phyloP scores from a whole-genome alignment of 2,113 vertebrate genomes.

The Myiozetetes cayanensis region DNA sequence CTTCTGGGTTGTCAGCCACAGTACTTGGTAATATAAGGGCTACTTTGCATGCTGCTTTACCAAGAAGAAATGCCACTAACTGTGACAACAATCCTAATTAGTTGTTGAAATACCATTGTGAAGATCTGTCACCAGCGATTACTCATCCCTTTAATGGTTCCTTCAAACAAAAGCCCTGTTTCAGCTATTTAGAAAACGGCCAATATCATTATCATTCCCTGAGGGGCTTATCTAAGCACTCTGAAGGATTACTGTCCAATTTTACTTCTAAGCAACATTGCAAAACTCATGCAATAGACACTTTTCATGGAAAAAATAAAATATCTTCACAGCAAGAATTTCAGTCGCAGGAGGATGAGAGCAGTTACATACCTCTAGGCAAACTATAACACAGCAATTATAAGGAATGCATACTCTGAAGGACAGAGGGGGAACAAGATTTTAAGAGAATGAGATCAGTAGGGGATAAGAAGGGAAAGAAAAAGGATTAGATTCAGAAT shows the following conservation, averaged over 20 bases:
- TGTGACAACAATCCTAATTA: slow-evolving; percentile 65
- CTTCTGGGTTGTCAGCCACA: not conserved
- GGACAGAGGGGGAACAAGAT: not conserved
- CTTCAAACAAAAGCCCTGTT: slow-evolving; percentile 50
- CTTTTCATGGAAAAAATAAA: slow-evolving; percentile 7
- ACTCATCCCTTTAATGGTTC: slow-evolving; percentile 54
- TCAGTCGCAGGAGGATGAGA: not conserved
- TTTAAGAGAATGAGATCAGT: not conserved
- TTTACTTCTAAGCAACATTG: slow-evolving; percentile 36
- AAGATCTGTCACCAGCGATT: slow-evolving; percentile 59
- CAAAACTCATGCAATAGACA: slow-evolving; percentile 33
- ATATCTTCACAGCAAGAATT: slow-evolving; percentile 13
- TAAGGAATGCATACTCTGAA: not conserved
- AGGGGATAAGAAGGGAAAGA: not conserved
- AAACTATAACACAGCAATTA: slow-evolving; percentile 9
- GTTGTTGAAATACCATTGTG: slow-evolving; percentile 61
- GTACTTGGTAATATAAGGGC: not conserved
- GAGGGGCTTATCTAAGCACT: slow-evolving; percentile 30
- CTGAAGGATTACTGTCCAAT: slow-evolving; percentile 50
- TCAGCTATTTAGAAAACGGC: slow-evolving; percentile 56
- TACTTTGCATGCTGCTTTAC: slow-evolving; percentile 32
- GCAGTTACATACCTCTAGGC: not conserved
- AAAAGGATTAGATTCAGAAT: not conserved
- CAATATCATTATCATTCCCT: slow-evolving; percentile 52
- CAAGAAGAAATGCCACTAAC: slow-evolving; percentile 18